phyloP scores from a whole-genome alignment of 1,140 invertebrate species.

The Drosophila trapezifrons region DNA sequence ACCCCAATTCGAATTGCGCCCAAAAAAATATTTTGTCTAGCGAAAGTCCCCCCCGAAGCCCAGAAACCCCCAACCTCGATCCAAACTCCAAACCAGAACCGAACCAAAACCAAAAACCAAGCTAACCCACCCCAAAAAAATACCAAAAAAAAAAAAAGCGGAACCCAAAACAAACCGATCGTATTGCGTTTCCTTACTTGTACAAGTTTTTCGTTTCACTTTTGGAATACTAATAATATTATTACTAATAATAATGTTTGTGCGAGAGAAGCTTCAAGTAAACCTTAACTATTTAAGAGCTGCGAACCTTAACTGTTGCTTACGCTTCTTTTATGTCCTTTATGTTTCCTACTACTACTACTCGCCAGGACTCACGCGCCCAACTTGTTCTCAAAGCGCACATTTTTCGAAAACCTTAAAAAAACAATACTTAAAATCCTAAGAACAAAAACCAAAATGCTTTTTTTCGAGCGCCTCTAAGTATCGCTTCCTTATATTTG shows the following conservation, averaged over 20 bases:
- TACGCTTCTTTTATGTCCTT: slow-evolving; percentile 43
- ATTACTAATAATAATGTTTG: slow-evolving; percentile 9
- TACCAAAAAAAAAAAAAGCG: neutral
- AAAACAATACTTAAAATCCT: slow-evolving; percentile 9
- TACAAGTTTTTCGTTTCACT: slow-evolving; percentile 39
- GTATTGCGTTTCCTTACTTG: slow-evolving; percentile 33
- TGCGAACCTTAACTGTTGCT: slow-evolving; percentile 46
- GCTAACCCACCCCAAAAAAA: slow-evolving; percentile 2
- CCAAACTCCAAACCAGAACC: slow-evolving; percentile 29
- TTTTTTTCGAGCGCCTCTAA: slow-evolving; percentile 64
- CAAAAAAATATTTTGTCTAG: slow-evolving; percentile 64
- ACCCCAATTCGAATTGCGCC: slow-evolving; percentile 50
- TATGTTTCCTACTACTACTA: slow-evolving; percentile 23
- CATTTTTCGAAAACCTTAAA: slow-evolving; percentile 16
- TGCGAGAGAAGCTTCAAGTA: slow-evolving; percentile 46
- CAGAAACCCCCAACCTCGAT: neutral
- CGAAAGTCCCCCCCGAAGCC: slow-evolving; percentile 17
- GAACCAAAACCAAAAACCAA: slow-evolving; percentile 25
- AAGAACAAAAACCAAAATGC: slow-evolving; percentile 26
- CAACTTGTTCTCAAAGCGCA: slow-evolving; percentile 40
- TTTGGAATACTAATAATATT: slow-evolving; percentile 16
- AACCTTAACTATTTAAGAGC: slow-evolving; percentile 48
- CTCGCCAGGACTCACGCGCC: slow-evolving; percentile 42
- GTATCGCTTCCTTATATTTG: slow-evolving; percentile 73
- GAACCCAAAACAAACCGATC: slow-evolving; percentile 39